Conservation (phyloP, 2,888 invertebrate genomes). For the Mechanitis mazaeus region DNA sequence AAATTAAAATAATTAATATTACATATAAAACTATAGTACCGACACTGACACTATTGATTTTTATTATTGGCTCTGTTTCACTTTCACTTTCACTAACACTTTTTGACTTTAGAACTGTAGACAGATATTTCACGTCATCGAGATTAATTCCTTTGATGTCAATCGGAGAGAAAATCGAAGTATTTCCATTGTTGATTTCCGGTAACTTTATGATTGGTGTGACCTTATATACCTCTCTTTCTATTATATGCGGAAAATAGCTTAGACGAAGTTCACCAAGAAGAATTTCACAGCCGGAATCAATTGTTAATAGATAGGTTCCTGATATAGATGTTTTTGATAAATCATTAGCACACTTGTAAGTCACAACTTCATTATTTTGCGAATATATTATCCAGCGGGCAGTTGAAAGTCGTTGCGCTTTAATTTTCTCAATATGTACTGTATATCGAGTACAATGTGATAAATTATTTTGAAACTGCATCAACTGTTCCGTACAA, state of each 20-base stretch:
- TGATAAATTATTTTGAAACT: slow-evolving; percentile 9
- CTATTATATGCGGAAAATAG: slow-evolving; percentile 4
- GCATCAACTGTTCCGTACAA: slow-evolving; percentile 11
- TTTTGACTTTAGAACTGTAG: too few species aligned
- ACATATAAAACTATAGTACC: too few species aligned
- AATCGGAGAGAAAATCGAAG: slow-evolving; percentile 4
- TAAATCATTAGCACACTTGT: slow-evolving; percentile 8
- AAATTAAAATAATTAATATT: too few species aligned
- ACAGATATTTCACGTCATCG: slow-evolving; percentile 5
- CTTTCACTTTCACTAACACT: too few species aligned
- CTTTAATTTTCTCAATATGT: slow-evolving; percentile 16
- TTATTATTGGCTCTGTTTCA: too few species aligned
- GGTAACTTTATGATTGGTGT: slow-evolving; percentile 5
- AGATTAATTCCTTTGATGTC: slow-evolving; percentile 14
- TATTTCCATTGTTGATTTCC: slow-evolving; percentile 3
- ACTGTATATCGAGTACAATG: slow-evolving; percentile 8
- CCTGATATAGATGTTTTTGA: slow-evolving; percentile 9
- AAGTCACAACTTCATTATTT: slow-evolving; percentile 1
- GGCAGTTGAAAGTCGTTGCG: slow-evolving; percentile 1
- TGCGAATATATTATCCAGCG: slow-evolving; percentile 12
- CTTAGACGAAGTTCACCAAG: not conserved
- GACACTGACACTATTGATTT: too few species aligned
- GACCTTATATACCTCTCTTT: not conserved
- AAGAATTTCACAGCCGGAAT: slow-evolving; percentile 3
- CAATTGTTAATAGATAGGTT: slow-evolving; percentile 10